Percentiles rank a stretch among this genome's conserved stretches.
Evolutionary conservation across 2,113 vertebrate species (phyloP).

Genomic region (Phalacrocorax brasilianus): DNA sequence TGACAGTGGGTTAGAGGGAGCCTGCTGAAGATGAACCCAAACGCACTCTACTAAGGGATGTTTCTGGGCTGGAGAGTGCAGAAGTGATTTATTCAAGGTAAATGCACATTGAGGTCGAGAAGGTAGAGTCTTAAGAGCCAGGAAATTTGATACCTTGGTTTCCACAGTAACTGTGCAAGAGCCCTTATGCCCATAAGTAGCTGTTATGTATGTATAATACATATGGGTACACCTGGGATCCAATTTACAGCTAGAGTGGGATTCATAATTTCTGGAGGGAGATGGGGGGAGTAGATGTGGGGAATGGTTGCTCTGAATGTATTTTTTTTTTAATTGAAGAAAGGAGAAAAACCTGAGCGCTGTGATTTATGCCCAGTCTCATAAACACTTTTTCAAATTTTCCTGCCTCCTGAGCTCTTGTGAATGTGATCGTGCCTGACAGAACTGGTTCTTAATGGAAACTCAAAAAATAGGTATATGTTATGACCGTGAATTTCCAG

Average conservation of each 20-base stretch:
- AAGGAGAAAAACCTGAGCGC: background rate
- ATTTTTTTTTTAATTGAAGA: conserved; percentile 13
- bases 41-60: background rate
- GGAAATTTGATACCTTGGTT: conserved; percentile 44
- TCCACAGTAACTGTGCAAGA: conserved; percentile 59
- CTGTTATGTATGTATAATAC: conserved; percentile 28
- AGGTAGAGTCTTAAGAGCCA: conserved; percentile 6
- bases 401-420: conserved; percentile 50
- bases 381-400: conserved; percentile 52
- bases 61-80: background rate
- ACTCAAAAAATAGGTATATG: conserved; percentile 42
- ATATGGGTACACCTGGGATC: conserved; percentile 7
- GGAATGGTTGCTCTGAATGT: background rate
- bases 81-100: conserved; percentile 35
- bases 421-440: background rate
- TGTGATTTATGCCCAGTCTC: conserved; percentile 22
- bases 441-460: conserved; percentile 54
- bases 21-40: background rate
- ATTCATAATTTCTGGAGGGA: conserved; percentile 15
- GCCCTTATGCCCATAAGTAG: conserved; percentile 25
- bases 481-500: conserved; percentile 58
- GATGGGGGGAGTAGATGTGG: background rate
- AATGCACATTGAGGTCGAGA: background rate
- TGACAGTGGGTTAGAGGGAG: background rate
- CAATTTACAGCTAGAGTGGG: conserved; percentile 24